A percentile compares a stretch with the other conserved stretches of the same genome.
These are phyloP conservation scores for Spea multiplicata DNA, from an alignment of 2,113 vertebrate genomes.

Conservation along the genomic window DNA sequence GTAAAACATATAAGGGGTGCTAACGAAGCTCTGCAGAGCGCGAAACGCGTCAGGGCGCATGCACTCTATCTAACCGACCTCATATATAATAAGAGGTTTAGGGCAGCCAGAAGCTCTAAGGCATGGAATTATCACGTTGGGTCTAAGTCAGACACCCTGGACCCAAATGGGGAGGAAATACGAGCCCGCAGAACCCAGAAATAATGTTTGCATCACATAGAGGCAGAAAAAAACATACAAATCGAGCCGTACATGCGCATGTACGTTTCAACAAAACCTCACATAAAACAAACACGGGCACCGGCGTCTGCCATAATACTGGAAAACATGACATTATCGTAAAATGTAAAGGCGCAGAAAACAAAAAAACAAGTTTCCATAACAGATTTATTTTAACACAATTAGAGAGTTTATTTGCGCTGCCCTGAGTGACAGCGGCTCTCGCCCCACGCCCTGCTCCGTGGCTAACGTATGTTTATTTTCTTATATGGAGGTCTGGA, in stretches of 20 bases:
- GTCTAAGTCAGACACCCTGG: too few relatives aligned
- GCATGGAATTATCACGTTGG: too few relatives aligned
- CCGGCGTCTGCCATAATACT: background rate
- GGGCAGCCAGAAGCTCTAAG: too few relatives aligned
- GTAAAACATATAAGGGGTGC: too few relatives aligned
- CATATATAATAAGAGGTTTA: too few relatives aligned
- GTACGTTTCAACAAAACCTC: background rate
- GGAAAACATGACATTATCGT: conserved; percentile 1
- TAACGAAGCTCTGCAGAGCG: too few relatives aligned
- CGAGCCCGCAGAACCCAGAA: too few relatives aligned
- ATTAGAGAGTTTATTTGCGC: background rate
- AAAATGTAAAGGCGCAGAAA: background rate
- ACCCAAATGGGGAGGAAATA: too few relatives aligned
- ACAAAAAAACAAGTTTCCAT: background rate
- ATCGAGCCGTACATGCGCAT: background rate
- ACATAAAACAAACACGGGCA: background rate
- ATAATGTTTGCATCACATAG: too few relatives aligned
- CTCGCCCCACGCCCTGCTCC: background rate
- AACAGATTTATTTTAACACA: conserved; percentile 1
- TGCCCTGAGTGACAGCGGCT: background rate
- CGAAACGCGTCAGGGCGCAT: too few relatives aligned
- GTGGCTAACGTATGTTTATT: background rate
- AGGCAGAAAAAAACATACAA: background rate
- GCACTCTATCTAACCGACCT: too few relatives aligned
- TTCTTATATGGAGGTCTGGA: background rate